These are phyloP conservation scores for Perca flavescens DNA, from an alignment of 2,113 vertebrate genomes.

Conservation along the genomic window DNA sequence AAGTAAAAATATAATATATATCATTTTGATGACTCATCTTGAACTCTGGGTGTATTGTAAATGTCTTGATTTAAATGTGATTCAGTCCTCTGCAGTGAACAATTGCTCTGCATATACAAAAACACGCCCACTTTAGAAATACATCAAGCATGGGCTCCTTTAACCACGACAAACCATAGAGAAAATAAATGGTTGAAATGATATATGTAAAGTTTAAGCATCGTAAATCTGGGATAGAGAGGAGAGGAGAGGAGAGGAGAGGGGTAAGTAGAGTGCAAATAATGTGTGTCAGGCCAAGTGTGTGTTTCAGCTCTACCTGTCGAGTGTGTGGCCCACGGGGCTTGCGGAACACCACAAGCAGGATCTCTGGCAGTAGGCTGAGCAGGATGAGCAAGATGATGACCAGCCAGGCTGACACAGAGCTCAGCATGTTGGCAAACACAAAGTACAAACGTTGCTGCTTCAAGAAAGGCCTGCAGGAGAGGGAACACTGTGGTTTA, in stretches of 20 bases:
- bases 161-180: background rate
- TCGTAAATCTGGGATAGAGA: background rate
- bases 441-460: slow-evolving; percentile 98
- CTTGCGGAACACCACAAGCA: slow-evolving; percentile 83
- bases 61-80: background rate
- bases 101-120: background rate
- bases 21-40: background rate
- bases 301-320: slow-evolving; percentile 75
- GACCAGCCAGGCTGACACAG: slow-evolving; percentile 93
- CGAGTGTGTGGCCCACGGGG: slow-evolving; percentile 69
- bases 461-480: slow-evolving; percentile 93
- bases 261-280: background rate
- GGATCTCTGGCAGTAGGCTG: slow-evolving; percentile 95
- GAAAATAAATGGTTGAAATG: background rate
- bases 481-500: slow-evolving; percentile 43
- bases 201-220: background rate
- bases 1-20: background rate
- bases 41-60: background rate
- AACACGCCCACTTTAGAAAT: background rate
- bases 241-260: background rate
- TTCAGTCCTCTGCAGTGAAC: too few relatives aligned
- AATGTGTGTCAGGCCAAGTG: background rate
- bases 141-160: background rate
- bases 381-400: slow-evolving; percentile 95
- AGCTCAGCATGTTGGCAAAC: slow-evolving; percentile 96